These are phyloP conservation scores for Parambassis ranga DNA, from an alignment of 2,797 vertebrate genomes.

Conservation along the genomic window DNA sequence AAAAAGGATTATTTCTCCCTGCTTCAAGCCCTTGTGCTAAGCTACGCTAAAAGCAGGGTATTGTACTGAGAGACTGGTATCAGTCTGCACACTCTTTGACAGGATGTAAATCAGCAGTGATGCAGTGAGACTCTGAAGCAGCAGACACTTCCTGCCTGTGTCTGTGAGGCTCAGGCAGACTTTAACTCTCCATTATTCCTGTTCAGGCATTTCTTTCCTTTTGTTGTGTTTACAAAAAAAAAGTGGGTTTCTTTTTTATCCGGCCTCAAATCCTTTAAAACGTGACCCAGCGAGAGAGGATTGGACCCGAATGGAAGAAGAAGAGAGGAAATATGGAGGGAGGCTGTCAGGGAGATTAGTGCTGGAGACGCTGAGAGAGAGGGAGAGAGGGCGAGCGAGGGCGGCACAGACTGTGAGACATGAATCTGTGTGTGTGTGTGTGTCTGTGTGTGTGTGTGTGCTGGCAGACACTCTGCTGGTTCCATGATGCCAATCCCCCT, in stretches of 20 bases:
- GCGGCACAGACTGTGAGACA: not conserved
- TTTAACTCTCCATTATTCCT: conserved; percentile 15
- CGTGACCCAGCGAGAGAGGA: conserved; percentile 17
- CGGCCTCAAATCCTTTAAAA: conserved; percentile 52
- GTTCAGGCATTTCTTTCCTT: not conserved
- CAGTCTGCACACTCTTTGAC: not conserved
- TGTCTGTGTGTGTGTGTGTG: conserved; percentile 10
- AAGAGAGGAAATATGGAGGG: conserved; percentile 33
- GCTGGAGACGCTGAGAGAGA: conserved; percentile 12
- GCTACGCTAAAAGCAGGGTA: no score
- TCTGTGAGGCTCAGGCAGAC: not conserved
- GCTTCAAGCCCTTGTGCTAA: no score
- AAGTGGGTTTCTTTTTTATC: conserved; percentile 36
- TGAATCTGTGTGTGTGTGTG: not conserved
- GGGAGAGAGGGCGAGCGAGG: not conserved
- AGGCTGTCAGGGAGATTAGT: conserved; percentile 52
- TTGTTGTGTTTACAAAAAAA: conserved; percentile 38
- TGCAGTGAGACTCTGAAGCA: no score
- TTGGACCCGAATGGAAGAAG: conserved; percentile 19
- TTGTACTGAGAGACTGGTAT: not conserved
- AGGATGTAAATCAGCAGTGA: not conserved
- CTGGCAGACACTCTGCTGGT: conserved; percentile 32
- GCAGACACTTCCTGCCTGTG: no score
- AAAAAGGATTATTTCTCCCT: no score
- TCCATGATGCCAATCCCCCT: conserved; percentile 36